Conservation (phyloP, 2,888 invertebrate species). For the Mesochorus sp. region DNA sequence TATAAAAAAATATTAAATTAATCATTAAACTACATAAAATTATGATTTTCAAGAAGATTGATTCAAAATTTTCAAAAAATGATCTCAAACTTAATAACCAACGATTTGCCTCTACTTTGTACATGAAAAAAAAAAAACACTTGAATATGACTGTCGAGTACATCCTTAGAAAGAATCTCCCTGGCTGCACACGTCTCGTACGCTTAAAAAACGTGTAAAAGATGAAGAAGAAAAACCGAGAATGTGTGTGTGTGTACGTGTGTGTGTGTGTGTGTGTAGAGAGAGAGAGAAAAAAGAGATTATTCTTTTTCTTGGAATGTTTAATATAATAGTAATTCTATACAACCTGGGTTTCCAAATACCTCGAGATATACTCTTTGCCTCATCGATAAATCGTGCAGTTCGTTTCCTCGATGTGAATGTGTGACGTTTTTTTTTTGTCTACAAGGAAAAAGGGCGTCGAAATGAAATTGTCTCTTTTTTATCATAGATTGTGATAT, state of each 20-base stretch:
- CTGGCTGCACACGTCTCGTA: constrained; percentile 33
- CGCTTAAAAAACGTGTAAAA: constrained; percentile 34
- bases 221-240: constrained; percentile 12
- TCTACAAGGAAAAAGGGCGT: constrained; percentile 20
- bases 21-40: no score
- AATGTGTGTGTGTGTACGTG: constrained; percentile 5
- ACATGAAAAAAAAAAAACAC: no score
- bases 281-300: constrained; percentile 23
- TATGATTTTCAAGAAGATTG: no score
- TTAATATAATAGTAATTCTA: constrained; percentile 52
- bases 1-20: no score
- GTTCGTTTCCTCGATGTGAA: constrained; percentile 47
- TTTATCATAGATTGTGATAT: constrained; percentile 80
- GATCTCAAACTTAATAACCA: no score
- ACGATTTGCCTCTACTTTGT: background rate
- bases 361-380: constrained; percentile 66
- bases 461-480: constrained; percentile 59
- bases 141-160: no score
- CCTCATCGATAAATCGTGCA: constrained; percentile 60
- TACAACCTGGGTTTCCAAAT: constrained; percentile 66
- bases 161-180: no score
- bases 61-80: no score
- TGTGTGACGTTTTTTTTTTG: constrained; percentile 17
- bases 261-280: background rate
- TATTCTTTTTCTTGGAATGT: constrained; percentile 36